Percentiles rank a stretch among this genome's conserved stretches.
These are phyloP conservation scores for Oopsacas minuta DNA, from an alignment of 37 sponge, comb jelly and placozoan species.

Conservation along the genomic window DNA sequence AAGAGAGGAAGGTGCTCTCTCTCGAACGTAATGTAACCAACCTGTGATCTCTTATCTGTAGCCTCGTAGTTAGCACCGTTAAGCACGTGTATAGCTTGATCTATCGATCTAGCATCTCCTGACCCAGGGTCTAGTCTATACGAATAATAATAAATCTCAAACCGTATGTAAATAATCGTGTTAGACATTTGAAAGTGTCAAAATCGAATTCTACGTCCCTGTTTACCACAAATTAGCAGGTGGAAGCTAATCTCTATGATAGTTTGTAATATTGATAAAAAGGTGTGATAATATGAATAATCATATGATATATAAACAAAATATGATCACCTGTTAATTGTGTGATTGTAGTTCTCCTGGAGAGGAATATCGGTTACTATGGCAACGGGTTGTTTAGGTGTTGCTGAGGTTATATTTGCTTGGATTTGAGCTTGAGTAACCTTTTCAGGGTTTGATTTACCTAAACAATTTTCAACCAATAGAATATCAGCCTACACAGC, in stretches of 20 bases:
- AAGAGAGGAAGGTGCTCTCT: constrained; percentile 56
- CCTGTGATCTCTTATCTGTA: constrained; percentile 63
- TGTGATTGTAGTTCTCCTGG: constrained; percentile 74
- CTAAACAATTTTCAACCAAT: too few relatives aligned
- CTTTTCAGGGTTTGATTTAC: constrained; percentile 28
- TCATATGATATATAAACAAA: neutral
- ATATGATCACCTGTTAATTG: constrained; percentile 24
- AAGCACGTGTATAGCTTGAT: constrained; percentile 72
- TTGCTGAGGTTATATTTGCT: neutral
- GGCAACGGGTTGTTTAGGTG: constrained; percentile 33
- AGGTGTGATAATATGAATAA: too few relatives aligned
- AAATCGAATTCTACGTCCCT: too few relatives aligned
- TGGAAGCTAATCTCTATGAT: too few relatives aligned
- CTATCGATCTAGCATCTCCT: constrained; percentile 58
- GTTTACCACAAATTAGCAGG: too few relatives aligned
- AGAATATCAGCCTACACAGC: too few relatives aligned
- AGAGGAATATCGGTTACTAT: constrained; percentile 25
- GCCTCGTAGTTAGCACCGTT: constrained; percentile 32
- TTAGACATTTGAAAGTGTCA: too few relatives aligned
- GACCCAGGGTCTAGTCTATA: constrained; percentile 31
- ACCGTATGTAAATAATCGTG: too few relatives aligned
- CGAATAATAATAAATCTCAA: too few relatives aligned
- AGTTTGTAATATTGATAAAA: too few relatives aligned
- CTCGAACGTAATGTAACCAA: constrained; percentile 80
- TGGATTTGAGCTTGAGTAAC: constrained; percentile 57